Percentiles rank a stretch among this genome's conserved stretches.
Conservation (phyloP, 2,113 vertebrate species). For the Alethe castanea region DNA sequence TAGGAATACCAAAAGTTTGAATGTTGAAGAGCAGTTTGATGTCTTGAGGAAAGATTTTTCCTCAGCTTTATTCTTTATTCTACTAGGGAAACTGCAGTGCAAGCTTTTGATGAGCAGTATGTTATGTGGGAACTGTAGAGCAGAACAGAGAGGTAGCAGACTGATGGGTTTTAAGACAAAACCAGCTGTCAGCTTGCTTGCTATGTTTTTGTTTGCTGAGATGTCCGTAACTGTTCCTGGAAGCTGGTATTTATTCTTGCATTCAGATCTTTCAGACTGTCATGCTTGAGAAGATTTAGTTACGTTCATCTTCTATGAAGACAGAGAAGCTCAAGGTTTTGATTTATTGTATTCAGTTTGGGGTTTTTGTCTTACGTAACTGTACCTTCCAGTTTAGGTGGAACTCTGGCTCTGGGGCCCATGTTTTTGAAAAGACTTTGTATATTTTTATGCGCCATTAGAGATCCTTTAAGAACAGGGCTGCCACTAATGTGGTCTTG, state of each 20-base stretch:
- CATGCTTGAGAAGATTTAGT: background rate
- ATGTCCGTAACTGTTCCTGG: background rate
- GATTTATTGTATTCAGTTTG: background rate
- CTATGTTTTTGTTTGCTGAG: background rate
- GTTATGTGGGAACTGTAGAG: background rate
- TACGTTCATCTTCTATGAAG: background rate
- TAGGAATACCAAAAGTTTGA: background rate
- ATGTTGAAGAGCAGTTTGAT: background rate
- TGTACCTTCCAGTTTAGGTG: background rate
- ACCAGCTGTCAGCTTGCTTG: background rate
- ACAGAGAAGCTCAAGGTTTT: background rate
- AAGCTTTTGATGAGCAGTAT: background rate
- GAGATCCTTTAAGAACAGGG: background rate
- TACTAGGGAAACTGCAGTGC: background rate
- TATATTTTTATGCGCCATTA: background rate
- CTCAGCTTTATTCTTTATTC: background rate
- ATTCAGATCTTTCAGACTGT: background rate
- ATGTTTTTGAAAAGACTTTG: background rate
- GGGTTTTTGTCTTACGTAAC: background rate
- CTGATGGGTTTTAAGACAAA: background rate
- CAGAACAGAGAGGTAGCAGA: background rate
- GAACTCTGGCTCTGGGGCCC: background rate
- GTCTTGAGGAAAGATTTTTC: background rate
- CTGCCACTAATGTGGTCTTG: rapidly evolving
- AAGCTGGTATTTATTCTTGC: background rate